Base-by-base conservation (phyloP, 2,888 invertebrate genomes). In the Parasteatoda lunata region DNA sequence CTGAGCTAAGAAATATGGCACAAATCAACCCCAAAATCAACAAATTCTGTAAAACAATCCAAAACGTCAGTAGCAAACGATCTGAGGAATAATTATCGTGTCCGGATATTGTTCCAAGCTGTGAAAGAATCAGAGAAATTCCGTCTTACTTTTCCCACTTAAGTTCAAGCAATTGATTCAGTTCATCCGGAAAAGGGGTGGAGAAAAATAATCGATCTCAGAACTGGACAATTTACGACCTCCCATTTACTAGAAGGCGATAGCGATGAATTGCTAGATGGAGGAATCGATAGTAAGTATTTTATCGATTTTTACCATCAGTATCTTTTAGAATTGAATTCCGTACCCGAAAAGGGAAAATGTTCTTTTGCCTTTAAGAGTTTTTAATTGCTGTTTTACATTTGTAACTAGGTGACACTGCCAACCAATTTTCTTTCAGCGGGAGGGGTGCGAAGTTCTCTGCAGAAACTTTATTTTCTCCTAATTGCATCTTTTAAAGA, bases 181-280 rank as follows among this genome's bases (percentile, higher is more conserved):
- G 65, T 45, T 9, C 70, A 73, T 81, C 81, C 81, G 15, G 54
- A n/a, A 75, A 75, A 49, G 15, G 81, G 73, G 80, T 81, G 75
- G 75, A 73, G 68, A 82, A 82, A 82, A 81, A 82, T 75, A 82
- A 82, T 82, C 83, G 83, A 83, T 71, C 49, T 45, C 45, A 30
- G 70, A 77, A 83, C 71, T 71, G 76, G 77, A 77, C 83, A 83
- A 83, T 77, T 83, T 83, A 83, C 83, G 83, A 52, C 72, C 52
- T 71, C 69, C 73, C 78, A 79, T 79, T 84, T 79, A 77, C 78
- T 51, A 54, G 54, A 84, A 78, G 73, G 75, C 77, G 78, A 84
- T 79, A 79, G 77, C 84, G 68, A 84, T 84, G 78, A 84, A 84
- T 73, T 64, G 73, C 77, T 66, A 82, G 72, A 64, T 15, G 68